A percentile compares a stretch with the other conserved stretches of the same genome.
Evolutionary conservation across 2,797 vertebrate genomes (phyloP).

Genomic region (Rhyacichthys aspro): DNA sequence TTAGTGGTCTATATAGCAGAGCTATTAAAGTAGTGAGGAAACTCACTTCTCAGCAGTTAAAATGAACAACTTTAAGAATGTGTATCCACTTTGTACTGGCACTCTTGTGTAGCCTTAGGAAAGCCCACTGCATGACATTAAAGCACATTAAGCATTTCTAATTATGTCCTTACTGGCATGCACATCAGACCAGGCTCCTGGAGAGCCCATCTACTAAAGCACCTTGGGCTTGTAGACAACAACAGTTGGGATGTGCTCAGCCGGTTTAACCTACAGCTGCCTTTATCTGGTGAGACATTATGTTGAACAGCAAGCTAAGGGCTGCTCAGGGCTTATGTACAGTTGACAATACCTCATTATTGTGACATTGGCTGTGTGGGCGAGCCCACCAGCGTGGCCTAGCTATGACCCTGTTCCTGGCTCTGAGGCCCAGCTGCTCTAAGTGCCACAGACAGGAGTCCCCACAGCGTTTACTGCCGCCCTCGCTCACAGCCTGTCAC

Average conservation of each 20-base stretch:
- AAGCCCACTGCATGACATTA: constrained; percentile 43
- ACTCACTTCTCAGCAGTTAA: constrained; percentile 62
- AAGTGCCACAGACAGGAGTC: constrained; percentile 73
- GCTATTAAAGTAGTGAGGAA: constrained; percentile 64
- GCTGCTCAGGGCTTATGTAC: constrained; percentile 45
- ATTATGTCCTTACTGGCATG: constrained; percentile 55
- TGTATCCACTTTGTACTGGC: constrained; percentile 44
- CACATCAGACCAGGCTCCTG: constrained; percentile 58
- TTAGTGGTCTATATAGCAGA: constrained; percentile 68
- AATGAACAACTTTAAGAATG: constrained; percentile 63
- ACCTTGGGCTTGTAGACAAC: constrained; percentile 61
- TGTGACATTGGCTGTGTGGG: constrained; percentile 66
- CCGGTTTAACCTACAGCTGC: constrained; percentile 55
- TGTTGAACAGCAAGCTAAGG: constrained; percentile 54
- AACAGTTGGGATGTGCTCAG: constrained; percentile 70
- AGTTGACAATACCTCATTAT: constrained; percentile 54
- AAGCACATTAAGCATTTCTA: constrained; percentile 58
- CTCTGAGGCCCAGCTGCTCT: constrained; percentile 70
- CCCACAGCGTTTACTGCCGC: constrained; percentile 63
- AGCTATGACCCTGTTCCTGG: constrained; percentile 65
- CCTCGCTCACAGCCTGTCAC: constrained; percentile 74
- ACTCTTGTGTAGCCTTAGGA: constrained; percentile 44
- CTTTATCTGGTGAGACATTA: constrained; percentile 56
- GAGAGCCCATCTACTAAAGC: constrained; percentile 45
- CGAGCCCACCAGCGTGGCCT: constrained; percentile 56